Evolutionary conservation across 2,113 vertebrate species (phyloP).

Genomic region (Peromyscus maniculatus): DNA sequence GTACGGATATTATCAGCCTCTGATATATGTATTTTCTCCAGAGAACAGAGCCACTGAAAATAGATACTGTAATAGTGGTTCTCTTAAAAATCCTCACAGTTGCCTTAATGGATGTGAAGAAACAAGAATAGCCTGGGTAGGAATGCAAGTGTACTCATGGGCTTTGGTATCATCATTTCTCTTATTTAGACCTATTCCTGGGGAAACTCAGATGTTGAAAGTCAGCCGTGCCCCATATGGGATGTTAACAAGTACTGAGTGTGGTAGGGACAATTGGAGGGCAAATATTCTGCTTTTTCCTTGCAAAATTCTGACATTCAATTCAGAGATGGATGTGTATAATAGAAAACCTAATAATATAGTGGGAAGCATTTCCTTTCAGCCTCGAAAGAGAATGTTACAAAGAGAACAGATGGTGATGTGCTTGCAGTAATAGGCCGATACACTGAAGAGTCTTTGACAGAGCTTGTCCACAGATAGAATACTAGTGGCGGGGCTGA

Average conservation of each 20-base stretch:
- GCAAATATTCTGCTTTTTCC: constrained; percentile 55
- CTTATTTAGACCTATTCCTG: constrained; percentile 34
- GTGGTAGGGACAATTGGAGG: constrained; percentile 49
- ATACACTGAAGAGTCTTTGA: constrained; percentile 77
- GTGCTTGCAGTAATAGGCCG: constrained; percentile 63
- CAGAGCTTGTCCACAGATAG: constrained; percentile 70
- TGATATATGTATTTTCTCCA: constrained; percentile 48
- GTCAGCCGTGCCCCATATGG: not conserved
- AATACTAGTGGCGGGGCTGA: constrained; percentile 52
- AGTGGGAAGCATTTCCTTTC: constrained; percentile 67
- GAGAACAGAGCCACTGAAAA: constrained; percentile 42
- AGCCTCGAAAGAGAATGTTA: constrained; percentile 54
- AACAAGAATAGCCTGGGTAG: not conserved
- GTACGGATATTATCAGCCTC: not conserved
- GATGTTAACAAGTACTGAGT: constrained; percentile 7
- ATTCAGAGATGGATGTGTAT: constrained; percentile 56
- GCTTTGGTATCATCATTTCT: constrained; percentile 28
- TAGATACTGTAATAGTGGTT: not conserved
- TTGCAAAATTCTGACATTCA: constrained; percentile 56
- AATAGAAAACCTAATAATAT: constrained; percentile 76
- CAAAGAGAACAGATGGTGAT: constrained; percentile 78
- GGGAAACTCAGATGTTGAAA: constrained; percentile 47
- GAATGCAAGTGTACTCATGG: not conserved
- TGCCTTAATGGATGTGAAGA: constrained; percentile 1
- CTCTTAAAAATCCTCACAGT: constrained; percentile 32